Base-by-base conservation (phyloP, 2,113 vertebrate species). In the Tragelaphus scriptus region DNA sequence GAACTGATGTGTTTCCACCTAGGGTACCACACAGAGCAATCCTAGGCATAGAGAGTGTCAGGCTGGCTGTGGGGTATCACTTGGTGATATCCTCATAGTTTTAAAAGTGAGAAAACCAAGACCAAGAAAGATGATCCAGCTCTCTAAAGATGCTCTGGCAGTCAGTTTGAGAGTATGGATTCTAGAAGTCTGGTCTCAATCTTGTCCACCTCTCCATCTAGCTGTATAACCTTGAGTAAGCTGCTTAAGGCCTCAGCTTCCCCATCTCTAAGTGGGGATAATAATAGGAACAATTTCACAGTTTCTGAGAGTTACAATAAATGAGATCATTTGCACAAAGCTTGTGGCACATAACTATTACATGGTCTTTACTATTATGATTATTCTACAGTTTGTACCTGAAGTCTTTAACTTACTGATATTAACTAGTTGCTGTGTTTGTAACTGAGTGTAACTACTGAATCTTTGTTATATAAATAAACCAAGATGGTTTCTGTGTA, bases 311-410 rank as follows among this genome's bases (percentile, higher is more conserved):
- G 55, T 28, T 44, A 77, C 40, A 77, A 77, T 77, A 23, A 47
- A 79, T 28, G 6, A 47, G 71, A n/a, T 32, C 51, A 8, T 61
- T 30, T n/a, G n/a, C 15, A 55, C 9, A 25, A 61, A 25, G 16
- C 44, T 40, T 6, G 2, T 3, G 12, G 2, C 25, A 65, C 9
- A 17, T 3, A 4, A 26, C n/a, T 47, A 15, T 14, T 44, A 13
- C 28, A 5, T 2, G 55, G 14, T 51, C 32, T 40, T 15, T 30
- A 58, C 13, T 36, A 30, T 36, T 16, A 44, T 55, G n/a, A 58
- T 71, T n/a, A 61, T 9, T 15, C 51, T 26, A 19, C 32, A 30
- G 47, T 36, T n/a, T 51, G 12, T 9, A 63, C 75, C 87, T 47
- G 55, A 26, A 36, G 44, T 17, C 63, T 55, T 53, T 49, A 77